Evolutionary conservation across 1,140 invertebrate genomes (phyloP), one percentile per base, ranked within the genome.

Genomic region (Leptinotarsa lineolata): DNA sequence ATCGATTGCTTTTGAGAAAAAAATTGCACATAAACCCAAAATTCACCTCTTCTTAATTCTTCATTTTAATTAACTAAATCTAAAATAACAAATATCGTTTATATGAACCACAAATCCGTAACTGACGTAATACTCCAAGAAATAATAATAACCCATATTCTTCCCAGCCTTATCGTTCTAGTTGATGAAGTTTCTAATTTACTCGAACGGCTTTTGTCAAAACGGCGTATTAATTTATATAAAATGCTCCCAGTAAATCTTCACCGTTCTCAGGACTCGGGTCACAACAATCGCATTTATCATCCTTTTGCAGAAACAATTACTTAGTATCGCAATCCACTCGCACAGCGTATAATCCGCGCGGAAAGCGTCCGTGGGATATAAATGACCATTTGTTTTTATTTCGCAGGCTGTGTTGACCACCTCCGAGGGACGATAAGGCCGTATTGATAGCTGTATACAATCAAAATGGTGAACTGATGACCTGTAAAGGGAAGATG

Each of bases 311-410:
- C 48, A 54, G 16, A 54, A 54, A 54, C 48, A 54, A 54, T 54
- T 54, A 54, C 48, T 54, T 54, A 39, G 48, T n/a, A 54, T 54
- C 16, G 48, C 16, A 54, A 54, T 54, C 48, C 48, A 54, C 48
- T 54, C 48, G n/a, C 48, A 54, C 16, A 8, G 48, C 45, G 45
- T 5, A 46, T 46, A 46, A 46, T 46, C 45, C 45, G 5, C 45
- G 45, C 6, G 16, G 6, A 54, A 16, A 54, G 15, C 48, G 16
- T 39, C 16, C 48, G 48, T 1, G 12, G 48, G 48, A 54, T 54
- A 54, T 54, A 13, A 54, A 54, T 54, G 48, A 54, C 16, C 48
- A 0, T 13, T n/a, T 54, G 48, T 54, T 54, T 54, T 54, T 54
- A 18, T 13, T 15, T 18, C 48, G 6, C 16, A 54, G 4, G 48